Percentiles rank a stretch among this genome's conserved stretches.
These are phyloP conservation scores for Sweltsa coloradensis DNA, from an alignment of 1,140 invertebrate species.

Conservation along the genomic window DNA sequence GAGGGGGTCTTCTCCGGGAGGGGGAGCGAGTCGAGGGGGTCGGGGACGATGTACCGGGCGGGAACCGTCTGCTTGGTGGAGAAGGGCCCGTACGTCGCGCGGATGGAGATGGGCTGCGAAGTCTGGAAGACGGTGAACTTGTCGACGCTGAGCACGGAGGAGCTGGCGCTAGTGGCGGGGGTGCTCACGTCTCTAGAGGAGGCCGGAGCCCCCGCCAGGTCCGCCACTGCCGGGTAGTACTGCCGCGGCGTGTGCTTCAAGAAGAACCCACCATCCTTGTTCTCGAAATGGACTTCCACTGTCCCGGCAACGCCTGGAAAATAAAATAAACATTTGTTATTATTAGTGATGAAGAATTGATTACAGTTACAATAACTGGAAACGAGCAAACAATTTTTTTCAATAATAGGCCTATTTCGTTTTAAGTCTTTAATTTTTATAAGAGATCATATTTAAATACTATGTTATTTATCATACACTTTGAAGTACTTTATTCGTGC, in stretches of 20 bases:
- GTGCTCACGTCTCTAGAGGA: too few relatives aligned
- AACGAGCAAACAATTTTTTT: too few relatives aligned
- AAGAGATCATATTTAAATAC: too few relatives aligned
- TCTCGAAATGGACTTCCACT: constrained; percentile 81
- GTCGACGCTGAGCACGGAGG: constrained; percentile 54
- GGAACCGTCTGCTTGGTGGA: constrained; percentile 87
- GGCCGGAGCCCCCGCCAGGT: constrained; percentile 14
- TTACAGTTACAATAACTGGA: too few relatives aligned
- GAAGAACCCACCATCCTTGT: constrained; percentile 81
- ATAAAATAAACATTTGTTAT: too few relatives aligned
- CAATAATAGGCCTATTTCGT: too few relatives aligned
- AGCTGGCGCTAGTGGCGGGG: constrained; percentile 36
- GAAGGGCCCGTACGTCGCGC: constrained; percentile 83
- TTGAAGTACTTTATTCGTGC: too few relatives aligned
- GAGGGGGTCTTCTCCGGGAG: constrained; percentile 10
- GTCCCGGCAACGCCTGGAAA: constrained; percentile 18
- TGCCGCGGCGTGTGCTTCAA: constrained; percentile 52
- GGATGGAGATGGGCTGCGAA: constrained; percentile 70
- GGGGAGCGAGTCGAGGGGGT: constrained; percentile 44
- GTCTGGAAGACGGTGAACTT: constrained; percentile 82
- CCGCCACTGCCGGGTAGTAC: constrained; percentile 20
- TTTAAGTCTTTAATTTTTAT: too few relatives aligned
- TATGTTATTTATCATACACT: too few relatives aligned
- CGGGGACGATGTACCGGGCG: constrained; percentile 74
- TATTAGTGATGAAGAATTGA: too few relatives aligned